These are phyloP conservation scores for Chlamydotis undulata DNA, from an alignment of 2,113 vertebrate species.

Conservation along the genomic window DNA sequence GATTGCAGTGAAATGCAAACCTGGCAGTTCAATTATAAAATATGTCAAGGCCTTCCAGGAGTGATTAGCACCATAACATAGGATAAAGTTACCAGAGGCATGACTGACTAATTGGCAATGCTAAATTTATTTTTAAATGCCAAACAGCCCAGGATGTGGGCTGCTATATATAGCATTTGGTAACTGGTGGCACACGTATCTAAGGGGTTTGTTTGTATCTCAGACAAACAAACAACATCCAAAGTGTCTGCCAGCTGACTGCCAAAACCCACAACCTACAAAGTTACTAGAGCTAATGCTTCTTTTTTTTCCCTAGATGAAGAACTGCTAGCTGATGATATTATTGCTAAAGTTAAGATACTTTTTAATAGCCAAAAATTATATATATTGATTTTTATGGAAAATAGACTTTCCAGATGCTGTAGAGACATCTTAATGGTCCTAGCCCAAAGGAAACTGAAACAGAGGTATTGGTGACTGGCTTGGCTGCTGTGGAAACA, in stretches of 20 bases:
- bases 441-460: background rate
- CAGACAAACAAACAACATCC: background rate
- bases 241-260: background rate
- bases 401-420: background rate
- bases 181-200: background rate
- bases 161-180: background rate
- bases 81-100: conserved; percentile 63
- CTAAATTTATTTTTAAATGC: conserved; percentile 67
- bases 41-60: conserved; percentile 67
- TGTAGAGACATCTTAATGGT: background rate
- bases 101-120: conserved; percentile 66
- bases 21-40: conserved; percentile 75
- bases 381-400: background rate
- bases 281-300: background rate
- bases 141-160: background rate
- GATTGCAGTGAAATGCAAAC: conserved; percentile 67
- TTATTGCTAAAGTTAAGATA: background rate
- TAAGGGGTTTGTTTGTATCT: background rate
- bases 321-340: background rate
- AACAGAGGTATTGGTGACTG: background rate
- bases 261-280: background rate
- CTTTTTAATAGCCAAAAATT: background rate
- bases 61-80: conserved; percentile 58
- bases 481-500: background rate
- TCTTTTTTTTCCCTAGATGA: background rate